Evolutionary conservation across 1,140 invertebrate species (phyloP).

Genomic region (Paramacrobiotus metropolitanus): DNA sequence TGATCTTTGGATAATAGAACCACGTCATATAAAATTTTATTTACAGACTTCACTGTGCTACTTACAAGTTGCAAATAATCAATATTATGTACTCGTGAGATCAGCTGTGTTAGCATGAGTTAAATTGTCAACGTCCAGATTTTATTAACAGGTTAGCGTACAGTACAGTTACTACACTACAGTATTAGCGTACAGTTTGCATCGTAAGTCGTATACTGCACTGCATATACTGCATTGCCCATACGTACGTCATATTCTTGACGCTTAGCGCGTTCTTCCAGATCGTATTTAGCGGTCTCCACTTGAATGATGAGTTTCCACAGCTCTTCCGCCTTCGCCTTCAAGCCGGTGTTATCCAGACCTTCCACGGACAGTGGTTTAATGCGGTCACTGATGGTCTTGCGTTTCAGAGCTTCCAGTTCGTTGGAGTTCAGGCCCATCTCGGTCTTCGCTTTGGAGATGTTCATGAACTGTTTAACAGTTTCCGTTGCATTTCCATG

Average conservation of each 20-base stretch:
- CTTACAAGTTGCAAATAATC: no score
- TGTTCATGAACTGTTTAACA: neutral
- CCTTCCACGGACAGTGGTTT: slow-evolving; percentile 64
- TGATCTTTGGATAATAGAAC: no score
- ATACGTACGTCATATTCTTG: slow-evolving; percentile 99
- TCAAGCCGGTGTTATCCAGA: slow-evolving; percentile 44
- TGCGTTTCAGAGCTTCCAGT: slow-evolving; percentile 96
- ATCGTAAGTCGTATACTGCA: no score
- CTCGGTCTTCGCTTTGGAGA: neutral
- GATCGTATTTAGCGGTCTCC: slow-evolving; percentile 97
- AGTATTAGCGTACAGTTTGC: no score
- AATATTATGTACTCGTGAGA: no score
- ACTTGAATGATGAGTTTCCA: slow-evolving; percentile 84
- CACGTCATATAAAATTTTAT: slow-evolving; percentile 6
- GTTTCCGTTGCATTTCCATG: neutral
- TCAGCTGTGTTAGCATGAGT: no score
- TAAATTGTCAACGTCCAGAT: no score
- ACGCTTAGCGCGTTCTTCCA: slow-evolving; percentile 93
- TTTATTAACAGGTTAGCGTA: no score
- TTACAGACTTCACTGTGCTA: slow-evolving; percentile 11
- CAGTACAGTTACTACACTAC: no score
- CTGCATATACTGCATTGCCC: no score
- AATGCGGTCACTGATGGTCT: slow-evolving; percentile 81
- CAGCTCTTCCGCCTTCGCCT: slow-evolving; percentile 68
- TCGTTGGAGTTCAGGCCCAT: slow-evolving; percentile 66